These are phyloP conservation scores for Camelus dromedarius DNA, from an alignment of 2,113 vertebrate genomes.

Conservation along the genomic window DNA sequence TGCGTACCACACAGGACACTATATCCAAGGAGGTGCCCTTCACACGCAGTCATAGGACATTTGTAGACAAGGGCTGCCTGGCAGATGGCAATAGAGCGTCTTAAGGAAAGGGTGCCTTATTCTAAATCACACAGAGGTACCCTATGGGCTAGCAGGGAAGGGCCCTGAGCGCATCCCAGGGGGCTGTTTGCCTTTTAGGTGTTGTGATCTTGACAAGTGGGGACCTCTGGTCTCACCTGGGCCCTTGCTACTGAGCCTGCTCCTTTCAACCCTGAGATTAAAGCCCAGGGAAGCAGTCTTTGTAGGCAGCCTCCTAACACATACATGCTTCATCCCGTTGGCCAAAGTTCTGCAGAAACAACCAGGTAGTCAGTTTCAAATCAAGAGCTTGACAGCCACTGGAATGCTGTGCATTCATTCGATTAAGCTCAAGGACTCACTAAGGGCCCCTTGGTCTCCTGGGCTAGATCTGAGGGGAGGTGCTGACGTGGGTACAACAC, in stretches of 20 bases:
- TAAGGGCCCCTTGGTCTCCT: not conserved
- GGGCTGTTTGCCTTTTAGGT: not conserved
- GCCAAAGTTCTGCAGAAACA: not conserved
- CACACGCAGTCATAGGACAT: fast-evolving
- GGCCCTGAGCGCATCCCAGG: not conserved
- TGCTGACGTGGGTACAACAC: not conserved
- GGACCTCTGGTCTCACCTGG: not conserved
- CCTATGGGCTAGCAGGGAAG: not conserved
- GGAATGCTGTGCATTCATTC: not conserved
- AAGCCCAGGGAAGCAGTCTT: not conserved
- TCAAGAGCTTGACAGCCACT: not conserved
- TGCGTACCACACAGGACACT: fast-evolving
- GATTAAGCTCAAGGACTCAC: not conserved
- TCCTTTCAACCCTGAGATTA: not conserved
- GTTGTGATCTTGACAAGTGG: not conserved
- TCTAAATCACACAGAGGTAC: not conserved
- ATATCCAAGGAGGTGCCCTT: not conserved
- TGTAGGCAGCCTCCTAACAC: not conserved
- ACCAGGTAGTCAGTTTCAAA: not conserved
- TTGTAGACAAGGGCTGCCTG: not conserved
- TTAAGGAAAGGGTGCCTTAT: not conserved
- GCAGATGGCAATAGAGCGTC: not conserved
- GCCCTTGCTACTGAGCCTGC: not conserved
- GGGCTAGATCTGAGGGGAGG: not conserved
- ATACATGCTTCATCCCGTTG: not conserved